phyloP scores from a whole-genome alignment of 1,140 invertebrate species.

The Panagrolaimus sp. region DNA sequence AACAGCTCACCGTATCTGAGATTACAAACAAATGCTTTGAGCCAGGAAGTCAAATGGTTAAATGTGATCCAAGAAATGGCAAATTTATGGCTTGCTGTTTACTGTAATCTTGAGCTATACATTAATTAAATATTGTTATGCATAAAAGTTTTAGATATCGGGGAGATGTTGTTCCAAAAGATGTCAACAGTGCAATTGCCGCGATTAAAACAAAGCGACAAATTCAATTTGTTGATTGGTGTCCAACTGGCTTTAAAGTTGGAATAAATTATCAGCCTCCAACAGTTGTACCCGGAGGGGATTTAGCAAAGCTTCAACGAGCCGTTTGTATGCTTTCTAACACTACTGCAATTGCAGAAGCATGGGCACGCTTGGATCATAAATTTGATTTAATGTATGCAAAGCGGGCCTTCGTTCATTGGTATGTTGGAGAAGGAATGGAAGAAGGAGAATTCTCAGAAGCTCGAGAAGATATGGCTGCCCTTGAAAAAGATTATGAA shows the following conservation, averaged over 20 bases:
- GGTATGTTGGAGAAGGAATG: conserved; percentile 73
- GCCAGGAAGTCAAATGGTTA: conserved; percentile 81
- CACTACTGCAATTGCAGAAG: conserved; percentile 75
- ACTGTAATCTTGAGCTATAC: too few species aligned
- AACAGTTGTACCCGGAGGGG: conserved; percentile 47
- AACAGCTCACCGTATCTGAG: conserved; percentile 68
- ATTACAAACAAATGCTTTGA: conserved; percentile 82
- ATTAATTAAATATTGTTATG: too few species aligned
- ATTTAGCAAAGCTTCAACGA: conserved; percentile 52
- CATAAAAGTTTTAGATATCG: too few species aligned
- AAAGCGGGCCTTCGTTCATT: conserved; percentile 72
- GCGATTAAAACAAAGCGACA: conserved; percentile 25
- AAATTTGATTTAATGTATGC: conserved; percentile 67
- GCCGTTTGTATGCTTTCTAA: conserved; percentile 71
- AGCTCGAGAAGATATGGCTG: conserved; percentile 74
- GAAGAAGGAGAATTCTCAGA: conserved; percentile 75
- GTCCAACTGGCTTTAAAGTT: conserved; percentile 33
- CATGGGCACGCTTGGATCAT: conserved; percentile 65
- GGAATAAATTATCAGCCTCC: conserved; percentile 49
- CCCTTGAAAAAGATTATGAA: conserved; percentile 74
- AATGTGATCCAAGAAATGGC: conserved; percentile 59
- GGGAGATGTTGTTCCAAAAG: conserved; percentile 71
- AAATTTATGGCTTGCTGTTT: conserved; percentile 60
- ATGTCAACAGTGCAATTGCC: conserved; percentile 35
- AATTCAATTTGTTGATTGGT: conserved; percentile 43